Percentiles rank a stretch among this genome's conserved stretches.
Evolutionary conservation across 1,140 invertebrate species (phyloP).

Genomic region (Hypsibius dujardini): DNA sequence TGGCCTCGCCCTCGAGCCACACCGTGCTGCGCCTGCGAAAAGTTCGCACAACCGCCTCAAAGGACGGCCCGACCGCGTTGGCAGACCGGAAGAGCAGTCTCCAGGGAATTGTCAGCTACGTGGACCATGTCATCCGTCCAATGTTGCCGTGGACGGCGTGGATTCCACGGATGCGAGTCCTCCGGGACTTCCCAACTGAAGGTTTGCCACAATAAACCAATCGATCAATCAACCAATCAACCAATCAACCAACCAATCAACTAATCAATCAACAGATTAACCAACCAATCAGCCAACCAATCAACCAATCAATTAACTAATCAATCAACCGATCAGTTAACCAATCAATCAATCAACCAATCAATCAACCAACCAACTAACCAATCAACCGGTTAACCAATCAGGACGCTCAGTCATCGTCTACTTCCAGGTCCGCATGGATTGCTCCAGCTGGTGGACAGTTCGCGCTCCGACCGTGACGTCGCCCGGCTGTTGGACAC

Average conservation of each 20-base stretch:
- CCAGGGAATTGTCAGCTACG: not conserved
- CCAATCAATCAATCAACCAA: too few species aligned
- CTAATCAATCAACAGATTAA: too few species aligned
- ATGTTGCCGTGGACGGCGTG: not conserved
- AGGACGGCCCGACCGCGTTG: not conserved
- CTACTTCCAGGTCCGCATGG: not conserved
- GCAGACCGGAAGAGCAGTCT: not conserved
- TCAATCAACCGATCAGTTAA: too few species aligned
- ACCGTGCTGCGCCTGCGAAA: conserved; percentile 1
- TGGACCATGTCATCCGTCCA: not conserved
- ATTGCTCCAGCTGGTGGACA: not conserved
- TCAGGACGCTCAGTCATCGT: not conserved
- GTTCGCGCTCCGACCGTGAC: not conserved
- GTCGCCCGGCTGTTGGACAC: not conserved
- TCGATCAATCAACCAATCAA: not conserved
- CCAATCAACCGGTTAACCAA: too few species aligned
- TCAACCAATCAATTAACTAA: too few species aligned
- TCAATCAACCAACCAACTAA: too few species aligned
- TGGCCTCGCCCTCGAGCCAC: not conserved
- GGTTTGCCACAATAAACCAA: not conserved
- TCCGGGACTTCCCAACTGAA: too few species aligned
- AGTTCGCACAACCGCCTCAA: not conserved
- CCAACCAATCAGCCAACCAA: too few species aligned
- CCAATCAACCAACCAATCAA: too few species aligned
- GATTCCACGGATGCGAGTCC: conserved; percentile 1